phyloP scores from a whole-genome alignment of 2,797 vertebrate genomes.

The Valencia hispanica region DNA sequence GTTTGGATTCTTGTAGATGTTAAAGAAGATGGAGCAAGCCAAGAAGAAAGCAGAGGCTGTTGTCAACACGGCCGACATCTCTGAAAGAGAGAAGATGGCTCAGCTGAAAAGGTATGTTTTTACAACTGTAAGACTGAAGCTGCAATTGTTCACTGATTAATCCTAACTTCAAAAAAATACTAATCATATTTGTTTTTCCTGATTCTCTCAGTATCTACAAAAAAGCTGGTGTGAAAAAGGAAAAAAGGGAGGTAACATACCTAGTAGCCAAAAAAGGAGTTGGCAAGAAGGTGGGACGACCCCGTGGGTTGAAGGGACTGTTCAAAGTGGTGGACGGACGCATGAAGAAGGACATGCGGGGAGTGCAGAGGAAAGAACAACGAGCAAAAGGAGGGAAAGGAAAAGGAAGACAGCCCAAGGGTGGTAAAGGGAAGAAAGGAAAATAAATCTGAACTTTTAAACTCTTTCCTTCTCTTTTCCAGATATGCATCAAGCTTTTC shows the following conservation, averaged over 20 bases:
- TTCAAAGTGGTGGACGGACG: constrained; percentile 95
- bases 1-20: constrained; percentile 76
- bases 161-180: background rate
- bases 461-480: constrained; percentile 10
- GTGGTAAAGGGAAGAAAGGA: constrained; percentile 60
- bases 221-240: constrained; percentile 93
- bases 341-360: constrained; percentile 95
- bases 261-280: constrained; percentile 91
- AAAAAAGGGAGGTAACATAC: constrained; percentile 93
- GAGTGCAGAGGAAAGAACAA: constrained; percentile 85
- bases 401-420: constrained; percentile 46
- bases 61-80: constrained; percentile 94
- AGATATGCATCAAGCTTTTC: constrained; percentile 16
- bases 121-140: background rate
- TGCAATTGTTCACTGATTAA: background rate
- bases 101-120: constrained; percentile 87
- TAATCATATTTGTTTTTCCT: background rate
- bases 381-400: constrained; percentile 55
- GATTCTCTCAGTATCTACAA: constrained; percentile 89
- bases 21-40: constrained; percentile 95
- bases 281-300: constrained; percentile 88
- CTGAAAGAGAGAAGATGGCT: constrained; percentile 92
- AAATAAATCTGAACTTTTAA: constrained; percentile 30
- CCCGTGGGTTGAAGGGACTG: constrained; percentile 88
- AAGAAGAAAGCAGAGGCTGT: constrained; percentile 96